Base-by-base conservation (phyloP, 1,140 invertebrate species). In the Aphaenogaster ashmeadi region DNA sequence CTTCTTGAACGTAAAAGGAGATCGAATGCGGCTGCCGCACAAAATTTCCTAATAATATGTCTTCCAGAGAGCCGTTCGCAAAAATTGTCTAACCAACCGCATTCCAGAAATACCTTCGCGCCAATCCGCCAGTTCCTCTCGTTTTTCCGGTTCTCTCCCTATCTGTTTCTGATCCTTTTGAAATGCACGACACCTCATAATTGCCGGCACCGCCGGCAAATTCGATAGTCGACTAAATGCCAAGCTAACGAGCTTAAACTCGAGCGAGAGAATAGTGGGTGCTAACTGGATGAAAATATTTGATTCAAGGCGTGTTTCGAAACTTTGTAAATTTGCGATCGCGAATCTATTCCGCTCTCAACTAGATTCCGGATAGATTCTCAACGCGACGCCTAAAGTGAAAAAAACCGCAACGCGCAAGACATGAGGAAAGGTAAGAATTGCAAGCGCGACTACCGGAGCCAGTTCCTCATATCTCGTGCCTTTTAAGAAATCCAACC, bases 391-490 rank as follows among this genome's bases (percentile, higher is more conserved):
- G 4, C 9, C 13, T 15, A 77, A 87, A 72, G 71, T 33, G 6
- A 71, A 66, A 75, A 56, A 41, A 54, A 33, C 3, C 21, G 3
- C 27, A 6, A 50, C 36, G 81, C 69, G 75, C 66, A 38, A 62
- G n/a, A 91, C 87, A 91, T 44, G 69, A 7, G 11, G 38, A 47
- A 72, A 72, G 71, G 33, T 67, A 88, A 67, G 62, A 72, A 36
- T 79, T 60, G 75, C 87, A 89, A 47, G 77, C 83, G 88, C 84
- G 88, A 85, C 91, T 93, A 83, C 66, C 71, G 36, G 52, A 77
- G 27, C 58, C 71, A 94, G 93, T 94, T 94, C 94, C 94, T 94
- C 93, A 94, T 94, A 94, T 92, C 92, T 94, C 92, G 86, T 87
- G 86, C 93, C 94, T 93, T 94, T 94, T 94, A 92, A 93, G 92